Evolutionary conservation across 1,140 invertebrate genomes (phyloP), one percentile per base, ranked within the genome.

Genomic region (Leptopilina clavipes): DNA sequence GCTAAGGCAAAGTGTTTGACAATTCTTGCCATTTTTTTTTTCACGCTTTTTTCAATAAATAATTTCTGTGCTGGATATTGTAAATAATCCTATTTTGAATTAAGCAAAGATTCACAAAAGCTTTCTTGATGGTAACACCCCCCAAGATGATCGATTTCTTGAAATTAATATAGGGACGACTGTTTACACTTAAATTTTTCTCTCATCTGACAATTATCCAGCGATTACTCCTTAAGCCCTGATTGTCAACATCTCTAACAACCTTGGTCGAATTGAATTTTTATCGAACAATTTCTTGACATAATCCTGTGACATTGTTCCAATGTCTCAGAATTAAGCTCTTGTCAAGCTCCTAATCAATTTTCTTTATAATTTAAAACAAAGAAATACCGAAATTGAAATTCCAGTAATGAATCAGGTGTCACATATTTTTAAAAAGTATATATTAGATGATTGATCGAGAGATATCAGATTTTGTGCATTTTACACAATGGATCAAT

Each of bases 181-280:
- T 88, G 83, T 87, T 87, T 87, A 81, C 79, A 72, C 78, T 86
- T 54, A 80, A 85, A 87, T 87, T 88, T 86, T 86, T 86, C 74
- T 76, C 73, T 83, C 48, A 52, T n/a, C 71, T 70, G 79, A 56
- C 86, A 86, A 88, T 87, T 84, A 87, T 77, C 77, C 75, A 56
- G 71, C 77, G 81, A 82, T 84, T 84, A 72, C 76, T 78, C 76
- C 77, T 85, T 82, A 76, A 84, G 80, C 82, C 75, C 71, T 22
- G 82, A 82, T 86, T 86, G 78, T 81, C 79, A 73, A 79, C 48
- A 56, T n/a, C 14, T 52, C 59, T 31, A 65, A n/a, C 59, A n/a
- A 65, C 31, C 25, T 31, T 65, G 11, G 48, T 45, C 12, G n/a
- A 52, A 52, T 17, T 17, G 48, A 52, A 17, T 72, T 76, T 81